A percentile compares a stretch with the other conserved stretches of the same genome.
Evolutionary conservation across 2,888 invertebrate genomes (phyloP).

Genomic region (Lasioglossum morio): DNA sequence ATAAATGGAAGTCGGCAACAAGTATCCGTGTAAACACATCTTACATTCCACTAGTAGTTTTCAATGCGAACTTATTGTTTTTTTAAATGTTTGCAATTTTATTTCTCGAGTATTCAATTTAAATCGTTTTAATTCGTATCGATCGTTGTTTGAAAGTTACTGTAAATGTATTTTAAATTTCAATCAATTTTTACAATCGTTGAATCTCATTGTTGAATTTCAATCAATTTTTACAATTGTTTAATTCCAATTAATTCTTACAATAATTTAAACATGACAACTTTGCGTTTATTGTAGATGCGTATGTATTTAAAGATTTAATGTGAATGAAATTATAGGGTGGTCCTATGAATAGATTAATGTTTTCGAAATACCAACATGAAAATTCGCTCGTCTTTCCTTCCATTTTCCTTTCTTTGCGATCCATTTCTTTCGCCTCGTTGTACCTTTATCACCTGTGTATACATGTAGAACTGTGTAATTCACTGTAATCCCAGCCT

Average conservation of each 20-base stretch:
- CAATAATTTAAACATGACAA: neutral
- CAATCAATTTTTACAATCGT: no score
- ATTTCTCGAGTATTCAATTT: neutral
- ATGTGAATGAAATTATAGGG: neutral
- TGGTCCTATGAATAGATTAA: neutral
- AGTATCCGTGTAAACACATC: neutral
- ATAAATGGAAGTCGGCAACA: neutral
- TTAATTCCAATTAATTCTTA: neutral
- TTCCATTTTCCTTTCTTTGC: slow-evolving; percentile 19
- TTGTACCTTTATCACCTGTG: slow-evolving; percentile 36
- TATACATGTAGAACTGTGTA: slow-evolving; percentile 31
- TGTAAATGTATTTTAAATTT: neutral
- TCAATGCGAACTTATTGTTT: neutral
- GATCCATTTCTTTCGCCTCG: slow-evolving; percentile 35
- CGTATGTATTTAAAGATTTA: neutral
- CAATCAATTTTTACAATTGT: no score
- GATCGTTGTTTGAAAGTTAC: neutral
- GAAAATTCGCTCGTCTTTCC: slow-evolving; percentile 1
- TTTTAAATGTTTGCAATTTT: neutral
- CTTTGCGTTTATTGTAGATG: neutral
- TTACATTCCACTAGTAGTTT: neutral
- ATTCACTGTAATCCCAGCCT: slow-evolving; percentile 55
- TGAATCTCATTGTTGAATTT: no score
- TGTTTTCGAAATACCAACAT: neutral
- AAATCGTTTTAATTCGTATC: neutral